Percentiles rank a stretch among this genome's conserved stretches.
Evolutionary conservation across 2,888 invertebrate species (phyloP).

Genomic region (Germaria angustata): DNA sequence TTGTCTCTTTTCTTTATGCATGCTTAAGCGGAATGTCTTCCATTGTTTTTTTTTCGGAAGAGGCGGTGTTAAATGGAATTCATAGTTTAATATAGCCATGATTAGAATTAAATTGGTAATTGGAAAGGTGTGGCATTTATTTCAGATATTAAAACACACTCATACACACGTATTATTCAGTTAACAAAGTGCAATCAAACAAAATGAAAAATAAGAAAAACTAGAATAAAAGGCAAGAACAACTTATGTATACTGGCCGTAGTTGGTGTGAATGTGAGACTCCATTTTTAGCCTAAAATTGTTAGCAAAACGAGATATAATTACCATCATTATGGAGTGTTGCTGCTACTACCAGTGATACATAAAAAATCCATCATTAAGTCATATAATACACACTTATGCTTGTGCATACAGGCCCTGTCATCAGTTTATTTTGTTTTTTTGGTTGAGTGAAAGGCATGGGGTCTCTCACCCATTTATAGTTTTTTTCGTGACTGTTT

Average conservation of each 20-base stretch:
- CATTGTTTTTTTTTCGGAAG: neutral
- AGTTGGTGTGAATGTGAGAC: slow-evolving; percentile 33
- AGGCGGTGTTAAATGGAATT: slow-evolving; percentile 32
- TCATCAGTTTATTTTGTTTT: neutral
- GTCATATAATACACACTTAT: slow-evolving; percentile 23
- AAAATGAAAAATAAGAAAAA: slow-evolving; percentile 16
- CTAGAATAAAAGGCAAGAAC: neutral
- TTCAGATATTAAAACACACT: slow-evolving; percentile 51
- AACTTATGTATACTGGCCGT: neutral
- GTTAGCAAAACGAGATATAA: slow-evolving; percentile 79
- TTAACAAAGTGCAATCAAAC: slow-evolving; percentile 1
- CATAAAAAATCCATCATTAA: slow-evolving; percentile 38
- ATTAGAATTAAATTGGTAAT: slow-evolving; percentile 62
- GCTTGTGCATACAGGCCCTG: neutral
- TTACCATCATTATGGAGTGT: slow-evolving; percentile 79
- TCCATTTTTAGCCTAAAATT: slow-evolving; percentile 72
- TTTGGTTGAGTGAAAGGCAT: neutral
- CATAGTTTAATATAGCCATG: slow-evolving; percentile 54
- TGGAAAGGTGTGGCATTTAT: slow-evolving; percentile 66
- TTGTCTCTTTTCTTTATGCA: slow-evolving; percentile 58
- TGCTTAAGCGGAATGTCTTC: neutral
- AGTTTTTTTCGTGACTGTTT: slow-evolving; percentile 22
- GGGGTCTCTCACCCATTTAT: neutral
- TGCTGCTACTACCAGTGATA: slow-evolving; percentile 69
- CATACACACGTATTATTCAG: neutral